phyloP scores from a whole-genome alignment of 2,888 invertebrate genomes.

The Pandemis corylana region DNA sequence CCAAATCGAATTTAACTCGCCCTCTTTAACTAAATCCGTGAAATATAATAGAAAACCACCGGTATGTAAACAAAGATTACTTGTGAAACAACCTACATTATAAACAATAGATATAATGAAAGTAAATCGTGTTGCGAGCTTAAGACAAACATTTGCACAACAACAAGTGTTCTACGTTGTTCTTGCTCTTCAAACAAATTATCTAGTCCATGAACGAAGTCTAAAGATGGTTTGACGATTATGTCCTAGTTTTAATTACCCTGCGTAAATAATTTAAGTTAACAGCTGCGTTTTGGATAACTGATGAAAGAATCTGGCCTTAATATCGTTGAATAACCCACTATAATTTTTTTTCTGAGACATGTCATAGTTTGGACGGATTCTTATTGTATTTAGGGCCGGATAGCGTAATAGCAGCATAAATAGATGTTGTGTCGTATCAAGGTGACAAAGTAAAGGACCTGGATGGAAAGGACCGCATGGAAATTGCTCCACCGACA shows the following conservation, averaged over 20 bases:
- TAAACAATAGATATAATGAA: slow-evolving; percentile 40
- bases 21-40: slow-evolving; percentile 19
- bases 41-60: slow-evolving; percentile 17
- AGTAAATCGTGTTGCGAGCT: slow-evolving; percentile 31
- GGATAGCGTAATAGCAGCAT: too few species aligned
- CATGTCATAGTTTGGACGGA: not conserved
- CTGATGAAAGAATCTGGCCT: slow-evolving; percentile 5
- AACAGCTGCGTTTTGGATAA: slow-evolving; percentile 18
- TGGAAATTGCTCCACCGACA: too few species aligned
- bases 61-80: slow-evolving; percentile 32
- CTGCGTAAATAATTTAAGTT: slow-evolving; percentile 3
- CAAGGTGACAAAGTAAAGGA: too few species aligned
- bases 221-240: slow-evolving; percentile 29
- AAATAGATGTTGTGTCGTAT: too few species aligned
- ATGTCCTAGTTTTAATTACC: slow-evolving; percentile 23
- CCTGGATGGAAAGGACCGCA: too few species aligned
- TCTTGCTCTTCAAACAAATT: slow-evolving; percentile 19
- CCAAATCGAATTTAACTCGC: not conserved
- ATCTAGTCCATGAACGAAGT: slow-evolving; percentile 39
- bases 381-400: not conserved
- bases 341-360: not conserved
- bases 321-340: not conserved
- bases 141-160: slow-evolving; percentile 30
- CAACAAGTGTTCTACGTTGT: slow-evolving; percentile 31
- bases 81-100: slow-evolving; percentile 35